Conservation (phyloP, 2,113 vertebrate species). For the Pluvialis apricaria region DNA sequence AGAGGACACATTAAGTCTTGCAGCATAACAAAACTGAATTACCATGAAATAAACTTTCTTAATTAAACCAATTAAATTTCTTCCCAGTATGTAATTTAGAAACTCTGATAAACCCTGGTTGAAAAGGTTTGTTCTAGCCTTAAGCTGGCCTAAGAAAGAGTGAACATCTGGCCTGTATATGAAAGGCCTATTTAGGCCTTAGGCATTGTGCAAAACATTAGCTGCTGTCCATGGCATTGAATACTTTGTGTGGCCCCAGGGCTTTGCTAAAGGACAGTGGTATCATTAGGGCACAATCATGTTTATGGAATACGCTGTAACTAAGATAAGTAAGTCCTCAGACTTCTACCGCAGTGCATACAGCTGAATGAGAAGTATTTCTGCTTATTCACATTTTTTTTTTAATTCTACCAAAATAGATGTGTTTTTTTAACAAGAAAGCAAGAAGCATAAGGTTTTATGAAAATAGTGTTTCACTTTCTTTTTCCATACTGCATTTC, state of each 20-base stretch:
- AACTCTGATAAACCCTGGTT: constrained; percentile 82
- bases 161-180: constrained; percentile 77
- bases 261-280: constrained; percentile 72
- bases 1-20: constrained; percentile 81
- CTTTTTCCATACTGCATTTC: neutral
- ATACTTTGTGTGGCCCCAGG: constrained; percentile 41
- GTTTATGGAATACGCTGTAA: constrained; percentile 23
- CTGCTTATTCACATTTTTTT: neutral
- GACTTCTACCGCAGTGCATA: neutral
- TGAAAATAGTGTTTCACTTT: neutral
- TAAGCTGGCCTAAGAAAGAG: constrained; percentile 78
- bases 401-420: neutral
- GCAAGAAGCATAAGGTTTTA: neutral
- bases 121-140: constrained; percentile 83
- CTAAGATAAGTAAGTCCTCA: constrained; percentile 24
- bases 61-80: constrained; percentile 87
- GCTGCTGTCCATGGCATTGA: constrained; percentile 55
- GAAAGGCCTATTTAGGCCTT: constrained; percentile 64
- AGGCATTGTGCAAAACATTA: constrained; percentile 48
- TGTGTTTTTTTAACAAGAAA: neutral
- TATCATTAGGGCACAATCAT: constrained; percentile 47
- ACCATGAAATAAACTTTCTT: constrained; percentile 87
- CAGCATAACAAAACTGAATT: constrained; percentile 84
- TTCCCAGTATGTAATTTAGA: constrained; percentile 84
- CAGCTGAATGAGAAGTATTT: neutral